Conservation (phyloP, 2,113 vertebrate genomes). For the Circaetus gallicus region DNA sequence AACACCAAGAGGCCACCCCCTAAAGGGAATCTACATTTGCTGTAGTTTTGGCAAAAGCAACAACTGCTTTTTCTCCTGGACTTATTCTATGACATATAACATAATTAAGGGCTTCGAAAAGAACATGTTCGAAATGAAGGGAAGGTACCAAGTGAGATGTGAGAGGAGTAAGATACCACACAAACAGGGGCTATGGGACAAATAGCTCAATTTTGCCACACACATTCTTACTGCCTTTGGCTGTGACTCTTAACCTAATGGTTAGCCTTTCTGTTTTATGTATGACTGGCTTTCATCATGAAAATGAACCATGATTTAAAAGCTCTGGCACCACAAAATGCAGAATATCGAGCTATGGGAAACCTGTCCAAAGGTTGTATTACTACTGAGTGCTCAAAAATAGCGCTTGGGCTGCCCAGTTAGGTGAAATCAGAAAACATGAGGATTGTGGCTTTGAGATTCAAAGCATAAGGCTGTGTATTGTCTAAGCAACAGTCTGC, state of each 20-base stretch:
- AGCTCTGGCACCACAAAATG: not conserved
- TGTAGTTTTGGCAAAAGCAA: not conserved
- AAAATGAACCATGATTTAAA: constrained; percentile 5
- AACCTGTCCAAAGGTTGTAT: not conserved
- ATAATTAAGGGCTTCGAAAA: not conserved
- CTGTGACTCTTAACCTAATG: not conserved
- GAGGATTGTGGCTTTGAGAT: not conserved
- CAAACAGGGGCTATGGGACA: not conserved
- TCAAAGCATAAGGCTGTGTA: not conserved
- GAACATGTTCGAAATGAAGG: not conserved
- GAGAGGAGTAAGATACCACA: not conserved
- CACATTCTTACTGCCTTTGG: not conserved
- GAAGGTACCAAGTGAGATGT: not conserved
- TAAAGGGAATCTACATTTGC: not conserved
- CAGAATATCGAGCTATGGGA: not conserved
- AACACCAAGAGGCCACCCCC: not conserved
- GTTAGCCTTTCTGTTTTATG: not conserved
- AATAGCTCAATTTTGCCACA: not conserved
- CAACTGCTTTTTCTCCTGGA: not conserved
- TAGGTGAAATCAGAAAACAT: not conserved
- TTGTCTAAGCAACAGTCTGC: not conserved
- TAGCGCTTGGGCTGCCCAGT: not conserved
- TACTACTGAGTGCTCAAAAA: not conserved
- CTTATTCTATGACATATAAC: not conserved
- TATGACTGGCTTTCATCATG: constrained; percentile 13